Evolutionary conservation across 2,888 invertebrate species (phyloP).

Genomic region (Drosophila silvestris): DNA sequence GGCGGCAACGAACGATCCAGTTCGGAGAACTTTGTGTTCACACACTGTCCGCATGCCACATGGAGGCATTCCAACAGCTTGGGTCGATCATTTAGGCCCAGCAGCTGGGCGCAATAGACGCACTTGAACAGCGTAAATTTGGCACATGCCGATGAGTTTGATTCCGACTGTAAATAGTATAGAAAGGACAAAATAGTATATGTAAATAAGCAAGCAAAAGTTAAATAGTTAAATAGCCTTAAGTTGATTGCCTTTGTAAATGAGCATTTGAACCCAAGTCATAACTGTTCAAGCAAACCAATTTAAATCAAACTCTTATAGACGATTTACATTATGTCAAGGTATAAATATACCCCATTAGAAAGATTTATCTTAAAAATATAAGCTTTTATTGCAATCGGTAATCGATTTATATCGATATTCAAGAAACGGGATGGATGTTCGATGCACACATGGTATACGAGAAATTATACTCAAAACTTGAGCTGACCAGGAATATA

Average conservation of each 20-base stretch:
- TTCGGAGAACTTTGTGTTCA: slow-evolving; percentile 88
- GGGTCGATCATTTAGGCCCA: slow-evolving; percentile 88
- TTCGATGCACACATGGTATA: background rate
- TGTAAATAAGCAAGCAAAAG: background rate
- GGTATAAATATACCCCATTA: background rate
- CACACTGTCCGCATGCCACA: slow-evolving; percentile 92
- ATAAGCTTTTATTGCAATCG: background rate
- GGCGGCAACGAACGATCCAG: slow-evolving; percentile 84
- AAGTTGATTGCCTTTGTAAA: background rate
- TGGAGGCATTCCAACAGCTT: slow-evolving; percentile 95
- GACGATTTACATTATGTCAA: background rate
- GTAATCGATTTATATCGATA: background rate
- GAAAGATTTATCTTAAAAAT: background rate
- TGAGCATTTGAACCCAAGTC: background rate
- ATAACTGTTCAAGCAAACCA: background rate
- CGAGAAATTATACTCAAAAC: background rate
- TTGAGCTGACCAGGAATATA: background rate
- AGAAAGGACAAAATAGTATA: background rate
- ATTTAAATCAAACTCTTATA: background rate
- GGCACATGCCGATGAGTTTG: slow-evolving; percentile 83
- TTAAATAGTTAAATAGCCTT: background rate
- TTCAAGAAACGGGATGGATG: background rate
- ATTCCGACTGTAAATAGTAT: slow-evolving; percentile 75
- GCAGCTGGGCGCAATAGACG: slow-evolving; percentile 86
- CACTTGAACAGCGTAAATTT: slow-evolving; percentile 86